A percentile compares a stretch with the other conserved stretches of the same genome.
phyloP scores from a whole-genome alignment of 2,797 vertebrate genomes.

The Hoplostethus atlanticus region DNA sequence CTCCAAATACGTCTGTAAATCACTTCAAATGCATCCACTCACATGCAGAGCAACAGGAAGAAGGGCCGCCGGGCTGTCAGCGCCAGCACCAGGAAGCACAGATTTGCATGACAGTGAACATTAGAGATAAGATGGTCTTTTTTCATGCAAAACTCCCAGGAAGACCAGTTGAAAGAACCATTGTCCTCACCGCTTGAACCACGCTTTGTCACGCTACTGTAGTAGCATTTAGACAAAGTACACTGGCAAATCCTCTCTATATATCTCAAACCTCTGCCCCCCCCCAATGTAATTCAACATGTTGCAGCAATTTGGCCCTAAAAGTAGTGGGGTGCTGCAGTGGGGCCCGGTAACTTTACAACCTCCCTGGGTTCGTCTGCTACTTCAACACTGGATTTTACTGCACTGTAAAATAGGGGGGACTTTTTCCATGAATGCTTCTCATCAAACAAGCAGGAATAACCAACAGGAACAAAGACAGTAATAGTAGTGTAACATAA shows the following conservation, averaged over 20 bases:
- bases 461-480: background rate
- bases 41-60: slow-evolving; percentile 14
- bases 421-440: slow-evolving; percentile 29
- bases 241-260: slow-evolving; percentile 26
- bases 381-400: slow-evolving; percentile 51
- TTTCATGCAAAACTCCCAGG: slow-evolving; percentile 75
- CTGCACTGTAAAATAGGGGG: slow-evolving; percentile 42
- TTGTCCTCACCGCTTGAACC: slow-evolving; percentile 64
- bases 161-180: slow-evolving; percentile 71
- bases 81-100: slow-evolving; percentile 39
- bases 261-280: slow-evolving; percentile 24
- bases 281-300: slow-evolving; percentile 63
- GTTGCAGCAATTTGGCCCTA: slow-evolving; percentile 70
- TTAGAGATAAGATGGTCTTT: slow-evolving; percentile 60
- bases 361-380: slow-evolving; percentile 28
- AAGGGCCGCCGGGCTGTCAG: slow-evolving; percentile 30
- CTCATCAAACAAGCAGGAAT: slow-evolving; percentile 9
- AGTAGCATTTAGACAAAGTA: slow-evolving; percentile 32
- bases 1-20: slow-evolving; percentile 32
- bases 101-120: slow-evolving; percentile 77
- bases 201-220: slow-evolving; percentile 64
- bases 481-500: background rate
- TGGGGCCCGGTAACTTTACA: slow-evolving; percentile 46
- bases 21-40: slow-evolving; percentile 35
- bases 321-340: slow-evolving; percentile 45